These are phyloP conservation scores for Dendroctonus valens DNA, from an alignment of 1,140 invertebrate genomes.

Conservation along the genomic window DNA sequence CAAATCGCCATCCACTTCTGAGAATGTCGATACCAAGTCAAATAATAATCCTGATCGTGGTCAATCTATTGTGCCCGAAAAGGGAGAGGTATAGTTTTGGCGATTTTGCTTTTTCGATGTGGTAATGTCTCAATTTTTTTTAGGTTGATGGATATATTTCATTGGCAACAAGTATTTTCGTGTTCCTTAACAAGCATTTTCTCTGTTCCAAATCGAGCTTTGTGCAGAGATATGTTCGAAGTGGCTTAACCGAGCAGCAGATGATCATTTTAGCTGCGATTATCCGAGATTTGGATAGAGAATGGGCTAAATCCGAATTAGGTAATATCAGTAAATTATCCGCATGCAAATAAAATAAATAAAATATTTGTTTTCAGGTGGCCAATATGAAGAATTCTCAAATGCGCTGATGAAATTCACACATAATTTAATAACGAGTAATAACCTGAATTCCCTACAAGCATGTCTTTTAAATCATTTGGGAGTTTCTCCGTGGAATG, in stretches of 20 bases:
- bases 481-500: conserved; percentile 71
- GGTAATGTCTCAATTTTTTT: conserved; percentile 13
- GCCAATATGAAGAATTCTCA: conserved; percentile 77
- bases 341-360: conserved; percentile 2
- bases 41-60: conserved; percentile 38
- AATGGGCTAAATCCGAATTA: conserved; percentile 76
- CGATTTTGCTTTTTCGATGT: not conserved
- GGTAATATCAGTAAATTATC: conserved; percentile 55
- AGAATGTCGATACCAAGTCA: conserved; percentile 51
- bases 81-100: conserved; percentile 68
- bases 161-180: conserved; percentile 76
- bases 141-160: conserved; percentile 73
- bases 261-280: conserved; percentile 80
- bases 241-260: conserved; percentile 69
- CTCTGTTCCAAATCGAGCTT: conserved; percentile 61
- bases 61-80: conserved; percentile 74
- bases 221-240: conserved; percentile 59
- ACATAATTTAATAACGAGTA: conserved; percentile 78
- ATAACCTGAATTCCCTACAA: conserved; percentile 67
- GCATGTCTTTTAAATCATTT: conserved; percentile 72
- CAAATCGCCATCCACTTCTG: conserved; percentile 54
- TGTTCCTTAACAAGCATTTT: conserved; percentile 61
- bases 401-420: conserved; percentile 76
- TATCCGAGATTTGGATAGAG: conserved; percentile 81
- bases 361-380: conserved; percentile 55